A percentile compares a stretch with the other conserved stretches of the same genome.
phyloP scores from a whole-genome alignment of 53 echinoderm and acorn worm species.

The Antedon mediterranea region DNA sequence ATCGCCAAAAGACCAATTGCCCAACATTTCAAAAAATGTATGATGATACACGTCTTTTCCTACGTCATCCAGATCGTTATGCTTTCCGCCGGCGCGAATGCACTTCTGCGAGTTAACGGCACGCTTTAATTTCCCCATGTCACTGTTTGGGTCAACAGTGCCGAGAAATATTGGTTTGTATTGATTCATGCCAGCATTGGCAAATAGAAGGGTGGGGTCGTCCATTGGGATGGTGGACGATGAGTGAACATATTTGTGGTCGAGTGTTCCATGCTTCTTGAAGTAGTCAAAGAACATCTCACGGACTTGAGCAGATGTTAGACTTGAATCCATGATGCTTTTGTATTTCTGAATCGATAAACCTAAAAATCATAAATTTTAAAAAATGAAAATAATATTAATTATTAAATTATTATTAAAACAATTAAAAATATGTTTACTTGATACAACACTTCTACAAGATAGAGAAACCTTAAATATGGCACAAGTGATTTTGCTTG shows the following conservation, averaged over 20 bases:
- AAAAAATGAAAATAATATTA: neutral
- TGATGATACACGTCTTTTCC: slow-evolving; percentile 99
- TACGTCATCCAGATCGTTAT: slow-evolving; percentile 95
- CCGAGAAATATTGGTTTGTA: slow-evolving; percentile 92
- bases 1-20: slow-evolving; percentile 96
- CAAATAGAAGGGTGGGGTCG: slow-evolving; percentile 87
- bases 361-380: neutral
- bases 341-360: neutral
- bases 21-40: slow-evolving; percentile 99
- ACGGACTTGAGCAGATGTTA: slow-evolving; percentile 60
- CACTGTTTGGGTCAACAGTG: slow-evolving; percentile 95
- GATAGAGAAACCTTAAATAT: too few species aligned
- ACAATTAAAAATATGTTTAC: too few species aligned
- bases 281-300: slow-evolving; percentile 79
- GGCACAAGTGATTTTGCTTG: too few species aligned
- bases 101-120: slow-evolving; percentile 98
- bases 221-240: slow-evolving; percentile 72
- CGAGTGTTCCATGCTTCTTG: slow-evolving; percentile 37
- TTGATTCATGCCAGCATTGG: slow-evolving; percentile 98
- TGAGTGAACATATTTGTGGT: slow-evolving; percentile 70
- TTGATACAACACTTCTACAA: too few species aligned
- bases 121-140: slow-evolving; percentile 59
- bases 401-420: neutral
- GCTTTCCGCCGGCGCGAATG: slow-evolving; percentile 96
- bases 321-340: slow-evolving; percentile 53